Evolutionary conservation across 1,140 invertebrate species (phyloP), one percentile per base, ranked within the genome.

Genomic region (Apis florea): DNA sequence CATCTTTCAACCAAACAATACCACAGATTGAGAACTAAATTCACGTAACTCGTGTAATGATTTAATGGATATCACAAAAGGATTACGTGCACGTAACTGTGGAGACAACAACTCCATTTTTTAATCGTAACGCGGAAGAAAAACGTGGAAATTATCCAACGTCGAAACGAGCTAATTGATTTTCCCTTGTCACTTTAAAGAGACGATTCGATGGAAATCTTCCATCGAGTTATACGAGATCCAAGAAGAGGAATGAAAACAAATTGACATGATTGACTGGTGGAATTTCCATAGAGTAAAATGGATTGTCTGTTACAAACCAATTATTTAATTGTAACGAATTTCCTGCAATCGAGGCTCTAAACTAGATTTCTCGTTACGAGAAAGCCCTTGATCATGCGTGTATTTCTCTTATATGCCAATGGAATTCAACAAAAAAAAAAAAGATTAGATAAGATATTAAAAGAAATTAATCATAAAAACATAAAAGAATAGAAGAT

Each of bases 241-340:
- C 13, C 5, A 67, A 15, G 31, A 51, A 51, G 51, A 12, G 12
- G 31, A 31, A 31, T 31, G 3, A 4, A 31, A 31, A 31, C 31
- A 4, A 31, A 31, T 31, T 31, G 31, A 51, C 31, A 47, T 70
- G 40, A n/a, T 26, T 56, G 17, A 4, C 26, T 24, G 15, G 8
- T 56, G 68, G 26, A 83, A 83, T 83, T 72, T 67, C 68, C 75
- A 59, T 58, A 13, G n/a, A 78, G 8, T 31, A 58, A 51, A 17
- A 26, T 51, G 31, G 15, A 13, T 21, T 40, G 9, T 74, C 31
- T 31, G 31, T 19, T 2, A 47, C 47, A 2, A 53, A 21, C 1
- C 78, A 70, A 80, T 83, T 83, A 83, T 47, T 74, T 75, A 68
- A 83, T 84, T 84, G 70, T 79, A 81, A 64, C 78, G 71, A 72